These are phyloP conservation scores for Leptothorax acervorum DNA, from an alignment of 2,888 invertebrate genomes.

Conservation along the genomic window DNA sequence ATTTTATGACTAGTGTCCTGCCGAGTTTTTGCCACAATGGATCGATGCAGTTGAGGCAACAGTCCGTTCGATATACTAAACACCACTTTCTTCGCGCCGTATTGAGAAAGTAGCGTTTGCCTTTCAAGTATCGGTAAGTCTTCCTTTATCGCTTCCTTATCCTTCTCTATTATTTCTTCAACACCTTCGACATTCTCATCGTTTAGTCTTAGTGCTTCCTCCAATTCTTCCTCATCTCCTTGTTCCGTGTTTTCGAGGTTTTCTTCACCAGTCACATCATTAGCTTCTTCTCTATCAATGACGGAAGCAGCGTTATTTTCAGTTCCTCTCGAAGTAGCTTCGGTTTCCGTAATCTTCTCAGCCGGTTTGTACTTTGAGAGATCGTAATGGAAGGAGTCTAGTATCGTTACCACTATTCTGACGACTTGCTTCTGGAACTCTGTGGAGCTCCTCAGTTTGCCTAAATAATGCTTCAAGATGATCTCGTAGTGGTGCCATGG, in stretches of 20 bases:
- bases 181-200: slow-evolving; percentile 72
- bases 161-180: slow-evolving; percentile 79
- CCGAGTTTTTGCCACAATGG: slow-evolving; percentile 90
- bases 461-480: slow-evolving; percentile 93
- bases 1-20: slow-evolving; percentile 93
- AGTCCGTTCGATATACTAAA: slow-evolving; percentile 90
- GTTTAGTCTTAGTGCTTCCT: slow-evolving; percentile 80
- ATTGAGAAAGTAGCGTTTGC: slow-evolving; percentile 88
- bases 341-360: neutral
- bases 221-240: slow-evolving; percentile 84
- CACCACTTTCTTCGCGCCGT: slow-evolving; percentile 92
- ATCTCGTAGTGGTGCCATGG: slow-evolving; percentile 97
- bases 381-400: slow-evolving; percentile 97
- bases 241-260: slow-evolving; percentile 75
- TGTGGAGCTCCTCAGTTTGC: slow-evolving; percentile 90
- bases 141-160: slow-evolving; percentile 76
- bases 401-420: slow-evolving; percentile 91
- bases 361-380: slow-evolving; percentile 88
- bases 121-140: slow-evolving; percentile 83
- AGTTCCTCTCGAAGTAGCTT: slow-evolving; percentile 10
- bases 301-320: slow-evolving; percentile 78
- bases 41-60: slow-evolving; percentile 93
- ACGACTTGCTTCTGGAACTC: slow-evolving; percentile 95
- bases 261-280: slow-evolving; percentile 79
- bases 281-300: slow-evolving; percentile 73